phyloP scores from a whole-genome alignment of 2,113 vertebrate genomes.

The Orientallactaga bullata region DNA sequence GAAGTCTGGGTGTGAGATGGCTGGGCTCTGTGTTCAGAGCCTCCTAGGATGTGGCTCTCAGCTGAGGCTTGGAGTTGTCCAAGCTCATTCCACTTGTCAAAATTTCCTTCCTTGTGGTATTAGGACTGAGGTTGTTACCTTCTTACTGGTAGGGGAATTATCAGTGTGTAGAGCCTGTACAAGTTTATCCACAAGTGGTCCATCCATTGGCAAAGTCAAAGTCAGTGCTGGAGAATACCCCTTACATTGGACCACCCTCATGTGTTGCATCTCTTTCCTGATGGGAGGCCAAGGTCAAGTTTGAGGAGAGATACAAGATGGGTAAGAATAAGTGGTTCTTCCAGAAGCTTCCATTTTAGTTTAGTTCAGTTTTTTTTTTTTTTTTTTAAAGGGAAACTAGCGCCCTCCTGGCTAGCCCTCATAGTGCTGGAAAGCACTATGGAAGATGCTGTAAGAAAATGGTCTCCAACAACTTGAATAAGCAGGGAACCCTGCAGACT shows the following conservation, averaged over 20 bases:
- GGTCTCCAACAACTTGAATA: too few relatives aligned
- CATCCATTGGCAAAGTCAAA: neutral
- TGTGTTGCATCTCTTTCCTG: too few relatives aligned
- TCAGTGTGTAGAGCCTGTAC: neutral
- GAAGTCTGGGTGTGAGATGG: neutral
- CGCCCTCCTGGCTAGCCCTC: too few relatives aligned
- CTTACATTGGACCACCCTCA: neutral
- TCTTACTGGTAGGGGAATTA: neutral
- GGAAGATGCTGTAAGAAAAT: too few relatives aligned
- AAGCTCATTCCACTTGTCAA: neutral
- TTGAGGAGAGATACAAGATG: too few relatives aligned
- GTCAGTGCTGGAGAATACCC: neutral
- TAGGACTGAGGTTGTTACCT: neutral
- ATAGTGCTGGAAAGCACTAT: too few relatives aligned
- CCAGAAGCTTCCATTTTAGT: too few relatives aligned
- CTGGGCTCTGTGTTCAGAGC: neutral
- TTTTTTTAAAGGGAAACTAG: too few relatives aligned
- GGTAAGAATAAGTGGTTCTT: too few relatives aligned
- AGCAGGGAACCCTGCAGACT: too few relatives aligned
- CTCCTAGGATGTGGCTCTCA: neutral
- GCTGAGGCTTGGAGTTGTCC: neutral
- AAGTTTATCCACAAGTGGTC: fast-evolving
- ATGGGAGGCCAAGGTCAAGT: too few relatives aligned
- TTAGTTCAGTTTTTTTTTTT: too few relatives aligned
- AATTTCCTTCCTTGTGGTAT: neutral